Evolutionary conservation across 2,888 invertebrate species (phyloP).

Genomic region (Ochlodes sylvanus): DNA sequence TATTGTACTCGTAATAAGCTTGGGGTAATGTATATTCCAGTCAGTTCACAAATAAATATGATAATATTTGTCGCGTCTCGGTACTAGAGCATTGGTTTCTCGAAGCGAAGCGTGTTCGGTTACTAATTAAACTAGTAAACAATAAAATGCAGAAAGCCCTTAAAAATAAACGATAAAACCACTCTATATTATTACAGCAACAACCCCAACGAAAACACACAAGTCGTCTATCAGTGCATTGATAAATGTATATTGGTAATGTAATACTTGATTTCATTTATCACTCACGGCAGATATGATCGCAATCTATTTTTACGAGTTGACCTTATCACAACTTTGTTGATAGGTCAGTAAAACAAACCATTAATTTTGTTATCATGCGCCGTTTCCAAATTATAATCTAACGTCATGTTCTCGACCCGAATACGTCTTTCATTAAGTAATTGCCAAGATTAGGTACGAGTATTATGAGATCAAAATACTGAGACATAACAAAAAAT

Average conservation of each 20-base stretch:
- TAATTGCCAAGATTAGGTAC: constrained; percentile 23
- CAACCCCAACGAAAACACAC: constrained; percentile 4
- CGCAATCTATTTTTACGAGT: constrained; percentile 20
- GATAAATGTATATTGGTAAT: constrained; percentile 15
- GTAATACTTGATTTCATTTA: constrained; percentile 16
- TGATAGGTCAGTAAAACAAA: constrained; percentile 25
- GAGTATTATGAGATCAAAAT: constrained; percentile 6
- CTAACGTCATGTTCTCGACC: constrained; percentile 15
- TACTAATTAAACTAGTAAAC: no score
- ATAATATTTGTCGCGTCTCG: no score
- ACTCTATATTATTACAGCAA: no score
- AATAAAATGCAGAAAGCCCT: no score
- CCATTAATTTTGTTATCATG: constrained; percentile 25
- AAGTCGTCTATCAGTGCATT: background rate
- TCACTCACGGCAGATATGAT: constrained; percentile 23
- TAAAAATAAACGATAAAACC: no score
- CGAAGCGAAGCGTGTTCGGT: no score
- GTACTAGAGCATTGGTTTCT: no score
- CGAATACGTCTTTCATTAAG: constrained; percentile 14
- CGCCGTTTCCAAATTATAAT: constrained; percentile 17
- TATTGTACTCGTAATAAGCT: no score
- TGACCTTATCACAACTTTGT: constrained; percentile 29
- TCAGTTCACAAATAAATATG: no score
- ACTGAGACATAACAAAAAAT: background rate
- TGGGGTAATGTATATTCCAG: no score